phyloP scores from a whole-genome alignment of 2,113 vertebrate species.

The Aix galericulata region DNA sequence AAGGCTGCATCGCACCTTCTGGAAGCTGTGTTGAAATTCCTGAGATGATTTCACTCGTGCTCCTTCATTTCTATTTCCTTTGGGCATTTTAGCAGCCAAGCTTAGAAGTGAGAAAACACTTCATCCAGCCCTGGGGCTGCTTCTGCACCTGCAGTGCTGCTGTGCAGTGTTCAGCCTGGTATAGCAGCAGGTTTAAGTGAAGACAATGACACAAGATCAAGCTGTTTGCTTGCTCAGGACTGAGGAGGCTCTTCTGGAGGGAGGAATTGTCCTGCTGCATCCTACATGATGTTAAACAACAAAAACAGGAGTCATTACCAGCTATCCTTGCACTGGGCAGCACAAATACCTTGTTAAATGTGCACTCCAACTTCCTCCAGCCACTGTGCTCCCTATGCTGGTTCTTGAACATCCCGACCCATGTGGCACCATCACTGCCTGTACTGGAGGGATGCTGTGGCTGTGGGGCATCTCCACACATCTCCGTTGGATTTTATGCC shows the following conservation, averaged over 20 bases:
- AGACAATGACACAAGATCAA: not conserved
- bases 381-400: fast-evolving
- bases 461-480: fast-evolving
- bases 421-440: fast-evolving
- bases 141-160: not conserved
- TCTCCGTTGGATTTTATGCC: not conserved
- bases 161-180: fast-evolving
- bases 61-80: not conserved
- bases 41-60: not conserved
- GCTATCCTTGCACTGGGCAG: not conserved
- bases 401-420: not conserved
- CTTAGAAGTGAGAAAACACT: fast-evolving
- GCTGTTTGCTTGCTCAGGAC: not conserved
- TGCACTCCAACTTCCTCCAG: not conserved
- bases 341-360: no score
- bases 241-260: not conserved
- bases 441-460: fast-evolving
- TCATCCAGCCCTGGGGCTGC: not conserved
- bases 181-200: not conserved
- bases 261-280: not conserved
- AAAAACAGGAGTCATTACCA: not conserved
- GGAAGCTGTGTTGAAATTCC: not conserved
- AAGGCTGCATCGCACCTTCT: not conserved
- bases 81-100: not conserved
- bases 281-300: not conserved